Evolutionary conservation across 1,140 invertebrate genomes (phyloP), one percentile per base, ranked within the genome.

Genomic region (Drosophila orena): DNA sequence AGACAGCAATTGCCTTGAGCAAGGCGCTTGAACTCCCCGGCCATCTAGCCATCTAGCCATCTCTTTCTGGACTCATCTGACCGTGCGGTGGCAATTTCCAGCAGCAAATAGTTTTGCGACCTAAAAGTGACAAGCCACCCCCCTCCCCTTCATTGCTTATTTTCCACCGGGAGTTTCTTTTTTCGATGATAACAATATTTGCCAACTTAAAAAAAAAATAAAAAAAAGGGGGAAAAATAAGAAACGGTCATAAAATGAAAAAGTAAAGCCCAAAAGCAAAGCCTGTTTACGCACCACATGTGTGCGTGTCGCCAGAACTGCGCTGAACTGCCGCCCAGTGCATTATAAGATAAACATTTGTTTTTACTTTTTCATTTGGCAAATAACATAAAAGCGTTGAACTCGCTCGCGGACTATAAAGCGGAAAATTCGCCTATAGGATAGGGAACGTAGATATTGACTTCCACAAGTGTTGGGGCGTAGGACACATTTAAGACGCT

Each of bases 351-450:
- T 89, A 89, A 89, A 89, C 77, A 84, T 89, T 89, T 89, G 73
- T 80, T 89, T 79, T 84, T 74, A 80, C 77, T 84, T 89, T 88
- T 84, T 66, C 84, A 89, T 89, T 89, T 84, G 79, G 84, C 77
- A 89, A 89, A 89, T 89, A 89, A 70, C 77, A 89, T 57, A 69
- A 89, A 89, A 77, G 64, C 79, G 80, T 90, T 89, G 84, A 89
- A 90, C 84, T 84, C 79, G 42, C 40, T 47, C 47, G 59, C 24
- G 38, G 59, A 38, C 37, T 27, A 62, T 6, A 65, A n/a, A 73
- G 15, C 42, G 24, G 20, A 42, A 58, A 44, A 78, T 78, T 78
- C 27, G 59, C 55, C 35, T 54, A 49, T 35, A 66, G 42, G 71
- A 55, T 40, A 27, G 27, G 2, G 8, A 47, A 35, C 12, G 17